Conservation (phyloP, 2,888 invertebrate genomes). For the Aphidius colemani region DNA sequence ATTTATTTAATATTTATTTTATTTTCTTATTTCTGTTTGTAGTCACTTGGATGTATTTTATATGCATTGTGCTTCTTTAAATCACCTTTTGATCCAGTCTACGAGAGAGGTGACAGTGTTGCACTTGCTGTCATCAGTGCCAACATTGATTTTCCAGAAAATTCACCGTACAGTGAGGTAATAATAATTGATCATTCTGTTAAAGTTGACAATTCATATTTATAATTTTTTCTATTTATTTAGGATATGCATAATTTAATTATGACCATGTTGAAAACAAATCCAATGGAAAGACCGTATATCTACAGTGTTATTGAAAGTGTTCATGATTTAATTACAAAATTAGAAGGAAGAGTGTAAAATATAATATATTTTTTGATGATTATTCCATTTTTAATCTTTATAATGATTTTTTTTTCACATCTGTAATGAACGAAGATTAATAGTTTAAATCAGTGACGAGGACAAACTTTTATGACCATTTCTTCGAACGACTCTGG, state of each 20-base stretch:
- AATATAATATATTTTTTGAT: slow-evolving; percentile 6
- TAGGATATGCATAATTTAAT: slow-evolving; percentile 74
- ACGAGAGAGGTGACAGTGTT: slow-evolving; percentile 85
- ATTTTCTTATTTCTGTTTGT: slow-evolving; percentile 31
- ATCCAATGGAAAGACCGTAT: slow-evolving; percentile 77
- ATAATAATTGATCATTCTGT: not conserved
- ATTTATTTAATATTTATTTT: slow-evolving; percentile 33
- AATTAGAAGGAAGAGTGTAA: slow-evolving; percentile 66
- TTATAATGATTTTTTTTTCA: too few species aligned
- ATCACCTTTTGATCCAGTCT: slow-evolving; percentile 82
- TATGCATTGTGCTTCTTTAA: slow-evolving; percentile 85
- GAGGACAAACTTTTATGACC: too few species aligned
- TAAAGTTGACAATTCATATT: not conserved
- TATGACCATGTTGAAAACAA: slow-evolving; percentile 72
- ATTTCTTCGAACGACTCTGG: too few species aligned
- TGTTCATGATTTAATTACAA: slow-evolving; percentile 65
- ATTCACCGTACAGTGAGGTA: slow-evolving; percentile 68
- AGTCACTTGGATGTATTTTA: slow-evolving; percentile 84
- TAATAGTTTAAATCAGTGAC: too few species aligned
- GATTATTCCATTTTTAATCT: not conserved
- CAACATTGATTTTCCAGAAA: slow-evolving; percentile 73
- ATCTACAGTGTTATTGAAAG: slow-evolving; percentile 73
- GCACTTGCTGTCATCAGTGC: slow-evolving; percentile 83
- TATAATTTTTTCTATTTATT: slow-evolving; percentile 36
- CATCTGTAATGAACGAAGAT: too few species aligned